Base-by-base conservation (phyloP, 2,113 vertebrate genomes). In the Cynopterus brachyotis region DNA sequence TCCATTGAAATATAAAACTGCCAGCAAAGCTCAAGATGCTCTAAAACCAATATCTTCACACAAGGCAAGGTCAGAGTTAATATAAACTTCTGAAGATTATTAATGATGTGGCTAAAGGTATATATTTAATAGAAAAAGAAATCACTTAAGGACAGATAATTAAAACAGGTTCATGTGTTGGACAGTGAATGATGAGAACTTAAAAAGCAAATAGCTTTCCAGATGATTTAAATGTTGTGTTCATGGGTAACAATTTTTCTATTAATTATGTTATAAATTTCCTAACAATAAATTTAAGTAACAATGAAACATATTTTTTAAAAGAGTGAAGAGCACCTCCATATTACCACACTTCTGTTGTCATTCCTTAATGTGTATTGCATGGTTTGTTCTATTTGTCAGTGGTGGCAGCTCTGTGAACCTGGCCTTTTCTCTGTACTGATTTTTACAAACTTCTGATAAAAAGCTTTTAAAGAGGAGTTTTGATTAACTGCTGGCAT, bases 1-100 rank as follows among this genome's bases (percentile, higher is more conserved):
- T 95, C 84, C 95, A 87, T 80, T 97, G 50, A 96, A 97, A 82
- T 98, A 92, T 95, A 97, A 98, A 97, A 89, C 84, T 97, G 80
- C 96, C 88, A 96, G 12, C 94, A 87, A 94, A 97, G 96, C 91
- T 96, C 91, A 95, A 96, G 96, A 37, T 75, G 35, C 9, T 17
- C 22, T 47, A 55, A 73, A 73, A 37, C 6, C 30, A 55, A 26
- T 19, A 76, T 70, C 76, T 97, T 94, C 91, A 90, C 89, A 97
- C 96, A 97, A 94, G 91, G 84, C 92, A 93, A 97, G 92, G 92
- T 93, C 73, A 45, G 94, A 95, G 81, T 96, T 20, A 22, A 53
- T 98, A 64, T 59, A 96, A 96, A 97, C 90, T 97, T 98, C 55
- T 97, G 72, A 40, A 73, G 64, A 84, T 89, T 40, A 84, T 35